phyloP scores from a whole-genome alignment of 2,797 vertebrate species.

The Agapornis canus region DNA sequence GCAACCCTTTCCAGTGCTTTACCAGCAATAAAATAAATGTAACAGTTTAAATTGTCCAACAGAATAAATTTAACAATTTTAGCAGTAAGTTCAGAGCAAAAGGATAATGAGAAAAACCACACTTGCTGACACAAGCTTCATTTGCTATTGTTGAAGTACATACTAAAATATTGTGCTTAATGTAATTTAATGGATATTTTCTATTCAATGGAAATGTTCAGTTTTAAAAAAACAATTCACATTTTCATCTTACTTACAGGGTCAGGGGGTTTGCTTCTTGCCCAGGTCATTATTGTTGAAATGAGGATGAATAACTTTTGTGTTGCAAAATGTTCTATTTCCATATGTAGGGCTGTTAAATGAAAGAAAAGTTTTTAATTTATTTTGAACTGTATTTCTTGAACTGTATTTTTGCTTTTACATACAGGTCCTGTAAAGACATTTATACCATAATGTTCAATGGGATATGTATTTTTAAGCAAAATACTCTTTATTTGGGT shows the following conservation, averaged over 20 bases:
- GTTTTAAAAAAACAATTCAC: neutral
- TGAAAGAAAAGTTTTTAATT: neutral
- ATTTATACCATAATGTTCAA: neutral
- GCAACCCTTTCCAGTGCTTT: neutral
- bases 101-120: neutral
- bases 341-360: conserved; percentile 81
- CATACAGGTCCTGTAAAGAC: neutral
- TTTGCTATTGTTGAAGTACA: neutral
- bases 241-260: conserved; percentile 77
- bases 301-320: conserved; percentile 90
- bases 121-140: neutral
- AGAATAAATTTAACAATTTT: neutral
- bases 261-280: conserved; percentile 79
- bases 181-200: neutral
- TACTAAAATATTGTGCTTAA: neutral
- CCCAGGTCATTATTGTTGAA: conserved; percentile 94
- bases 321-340: conserved; percentile 76
- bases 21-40: neutral
- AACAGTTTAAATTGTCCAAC: neutral
- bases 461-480: neutral
- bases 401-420: neutral
- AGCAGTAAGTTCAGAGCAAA: neutral
- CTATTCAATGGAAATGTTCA: neutral
- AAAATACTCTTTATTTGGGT: neutral
- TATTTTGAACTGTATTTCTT: neutral